Conservation (phyloP, 35 echinoderm and acorn worm genomes). For the Amphiura filiformis region DNA sequence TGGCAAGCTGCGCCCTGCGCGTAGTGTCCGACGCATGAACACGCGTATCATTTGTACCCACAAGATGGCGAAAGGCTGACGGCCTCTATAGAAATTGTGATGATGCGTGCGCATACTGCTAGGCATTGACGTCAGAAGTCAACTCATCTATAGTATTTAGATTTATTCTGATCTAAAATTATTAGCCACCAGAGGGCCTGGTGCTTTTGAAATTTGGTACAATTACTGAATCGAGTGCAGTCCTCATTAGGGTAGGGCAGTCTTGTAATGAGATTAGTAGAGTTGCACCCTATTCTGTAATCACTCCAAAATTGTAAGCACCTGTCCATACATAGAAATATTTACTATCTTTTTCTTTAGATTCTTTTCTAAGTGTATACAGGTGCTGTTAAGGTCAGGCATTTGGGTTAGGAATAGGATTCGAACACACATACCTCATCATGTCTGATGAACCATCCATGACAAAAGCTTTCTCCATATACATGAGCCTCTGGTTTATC, state of each 20-base stretch:
- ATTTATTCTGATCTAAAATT: background rate
- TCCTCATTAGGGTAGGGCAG: too few relatives aligned
- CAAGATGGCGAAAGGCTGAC: too few relatives aligned
- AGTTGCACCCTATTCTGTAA: too few relatives aligned
- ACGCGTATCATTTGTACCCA: too few relatives aligned
- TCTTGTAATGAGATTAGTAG: too few relatives aligned
- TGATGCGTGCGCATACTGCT: too few relatives aligned
- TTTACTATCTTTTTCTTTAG: background rate
- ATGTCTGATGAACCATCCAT: background rate
- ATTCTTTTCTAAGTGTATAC: background rate
- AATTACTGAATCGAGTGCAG: too few relatives aligned
- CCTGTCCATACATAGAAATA: background rate
- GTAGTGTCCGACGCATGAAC: too few relatives aligned
- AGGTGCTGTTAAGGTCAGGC: background rate
- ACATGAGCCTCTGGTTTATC: slow-evolving; percentile 55
- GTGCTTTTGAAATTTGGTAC: too few relatives aligned
- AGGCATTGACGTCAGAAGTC: too few relatives aligned
- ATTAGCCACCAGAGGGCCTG: background rate
- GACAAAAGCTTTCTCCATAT: slow-evolving; percentile 57
- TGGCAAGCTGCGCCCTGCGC: too few relatives aligned
- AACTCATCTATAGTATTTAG: background rate
- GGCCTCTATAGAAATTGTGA: too few relatives aligned
- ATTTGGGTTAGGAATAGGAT: background rate
- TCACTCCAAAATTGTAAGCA: background rate
- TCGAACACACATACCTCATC: slow-evolving; percentile 27